These are phyloP conservation scores for Molossus molossus DNA, from an alignment of 2,797 vertebrate species.

Conservation along the genomic window DNA sequence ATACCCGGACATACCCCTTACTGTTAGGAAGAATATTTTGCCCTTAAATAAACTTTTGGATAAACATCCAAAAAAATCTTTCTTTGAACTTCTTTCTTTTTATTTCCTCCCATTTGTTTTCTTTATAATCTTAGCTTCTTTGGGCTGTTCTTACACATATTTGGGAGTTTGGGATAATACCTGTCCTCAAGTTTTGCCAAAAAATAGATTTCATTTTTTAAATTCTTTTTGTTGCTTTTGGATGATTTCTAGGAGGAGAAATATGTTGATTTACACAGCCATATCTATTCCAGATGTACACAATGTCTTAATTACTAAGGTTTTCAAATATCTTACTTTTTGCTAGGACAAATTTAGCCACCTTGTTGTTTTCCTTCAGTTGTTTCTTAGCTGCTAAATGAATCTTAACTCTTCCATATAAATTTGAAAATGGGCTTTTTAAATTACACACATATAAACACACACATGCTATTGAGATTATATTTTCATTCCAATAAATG, in stretches of 20 bases:
- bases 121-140: slow-evolving; percentile 57
- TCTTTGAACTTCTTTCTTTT: slow-evolving; percentile 45
- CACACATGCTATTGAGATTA: background rate
- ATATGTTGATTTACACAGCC: slow-evolving; percentile 67
- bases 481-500: slow-evolving; percentile 62
- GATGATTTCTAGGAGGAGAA: slow-evolving; percentile 69
- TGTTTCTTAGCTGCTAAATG: slow-evolving; percentile 22
- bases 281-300: slow-evolving; percentile 76
- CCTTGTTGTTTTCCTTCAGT: slow-evolving; percentile 33
- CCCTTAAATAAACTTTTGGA: background rate
- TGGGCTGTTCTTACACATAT: slow-evolving; percentile 56
- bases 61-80: slow-evolving; percentile 47
- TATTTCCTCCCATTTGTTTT: slow-evolving; percentile 59
- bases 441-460: background rate
- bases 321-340: slow-evolving; percentile 74
- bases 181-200: slow-evolving; percentile 72
- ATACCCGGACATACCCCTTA: slow-evolving; percentile 14
- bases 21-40: slow-evolving; percentile 34
- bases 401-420: slow-evolving; percentile 39
- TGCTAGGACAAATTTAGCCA: slow-evolving; percentile 36
- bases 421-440: slow-evolving; percentile 22
- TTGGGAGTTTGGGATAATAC: slow-evolving; percentile 63
- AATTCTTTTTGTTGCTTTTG: slow-evolving; percentile 65
- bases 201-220: slow-evolving; percentile 62
- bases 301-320: slow-evolving; percentile 69